Percentiles rank a stretch among this genome's conserved stretches.
phyloP scores from a whole-genome alignment of 2,113 vertebrate genomes.

The Megaleporinus macrocephalus region DNA sequence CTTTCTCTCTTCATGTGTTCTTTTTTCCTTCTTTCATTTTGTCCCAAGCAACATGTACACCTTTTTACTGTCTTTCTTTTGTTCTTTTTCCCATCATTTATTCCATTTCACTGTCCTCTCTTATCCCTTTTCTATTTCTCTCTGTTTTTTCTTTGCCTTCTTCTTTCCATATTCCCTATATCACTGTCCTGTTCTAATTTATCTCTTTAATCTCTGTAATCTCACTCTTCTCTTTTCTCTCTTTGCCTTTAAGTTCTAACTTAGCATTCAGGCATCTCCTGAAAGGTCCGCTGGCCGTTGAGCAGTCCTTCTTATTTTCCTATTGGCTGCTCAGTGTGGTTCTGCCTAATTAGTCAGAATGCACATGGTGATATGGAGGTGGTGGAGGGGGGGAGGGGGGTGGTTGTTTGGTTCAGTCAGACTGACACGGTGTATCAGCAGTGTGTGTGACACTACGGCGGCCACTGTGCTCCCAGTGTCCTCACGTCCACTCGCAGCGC shows the following conservation, averaged over 20 bases:
- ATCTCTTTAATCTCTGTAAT: background rate
- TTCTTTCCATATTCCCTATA: too few species aligned
- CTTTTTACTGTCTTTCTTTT: too few species aligned
- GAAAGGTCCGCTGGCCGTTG: constrained; percentile 67
- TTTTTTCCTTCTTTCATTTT: too few species aligned
- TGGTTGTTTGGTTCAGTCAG: constrained; percentile 58
- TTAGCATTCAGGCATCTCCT: constrained; percentile 60
- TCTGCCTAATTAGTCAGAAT: constrained; percentile 76
- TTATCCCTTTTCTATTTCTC: too few species aligned
- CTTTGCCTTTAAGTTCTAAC: constrained; percentile 53
- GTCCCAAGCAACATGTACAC: too few species aligned
- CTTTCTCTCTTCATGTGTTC: too few species aligned
- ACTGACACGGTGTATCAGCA: constrained; percentile 20
- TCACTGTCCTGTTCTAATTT: background rate
- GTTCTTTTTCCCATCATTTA: too few species aligned
- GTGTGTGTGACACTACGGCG: constrained; percentile 4
- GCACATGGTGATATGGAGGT: constrained; percentile 48
- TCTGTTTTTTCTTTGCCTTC: too few species aligned
- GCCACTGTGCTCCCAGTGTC: constrained; percentile 9
- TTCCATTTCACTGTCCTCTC: too few species aligned
- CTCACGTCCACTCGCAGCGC: constrained; percentile 37
- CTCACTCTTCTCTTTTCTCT: constrained; percentile 1
- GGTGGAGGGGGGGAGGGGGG: background rate
- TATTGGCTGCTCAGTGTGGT: constrained; percentile 75
- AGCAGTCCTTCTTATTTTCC: constrained; percentile 71